Evolutionary conservation across 2,113 vertebrate species (phyloP).

Genomic region (Actinemys pallida): DNA sequence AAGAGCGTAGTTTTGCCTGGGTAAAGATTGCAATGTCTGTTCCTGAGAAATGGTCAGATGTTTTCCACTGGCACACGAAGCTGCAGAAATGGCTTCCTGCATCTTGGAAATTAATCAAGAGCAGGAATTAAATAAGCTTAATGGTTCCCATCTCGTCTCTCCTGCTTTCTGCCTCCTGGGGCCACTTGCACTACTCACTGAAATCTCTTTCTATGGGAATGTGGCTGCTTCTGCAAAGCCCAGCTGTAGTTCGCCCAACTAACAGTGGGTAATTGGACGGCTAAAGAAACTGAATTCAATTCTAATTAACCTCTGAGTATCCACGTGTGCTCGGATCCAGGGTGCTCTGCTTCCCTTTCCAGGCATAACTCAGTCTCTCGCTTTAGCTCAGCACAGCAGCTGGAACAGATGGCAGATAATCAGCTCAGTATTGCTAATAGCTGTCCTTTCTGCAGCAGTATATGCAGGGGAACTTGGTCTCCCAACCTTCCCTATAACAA

Average conservation of each 20-base stretch:
- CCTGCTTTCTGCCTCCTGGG: neutral
- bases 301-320: neutral
- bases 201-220: neutral
- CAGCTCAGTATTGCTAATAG: rapidly evolving
- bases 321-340: neutral
- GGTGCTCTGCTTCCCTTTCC: neutral
- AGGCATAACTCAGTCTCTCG: neutral
- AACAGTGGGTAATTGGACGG: neutral
- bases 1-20: too few species aligned
- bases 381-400: neutral
- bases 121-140: neutral
- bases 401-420: neutral
- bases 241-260: neutral
- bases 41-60: neutral
- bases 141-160: neutral
- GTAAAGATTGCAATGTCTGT: neutral
- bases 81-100: neutral
- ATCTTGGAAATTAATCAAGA: neutral
- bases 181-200: neutral
- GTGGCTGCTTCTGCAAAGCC: neutral
- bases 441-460: neutral
- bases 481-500: neutral
- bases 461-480: neutral
- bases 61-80: neutral
- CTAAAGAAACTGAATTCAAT: neutral